These are phyloP conservation scores for Tanytarsus gracilentus DNA, from an alignment of 2,888 invertebrate genomes.

Conservation along the genomic window DNA sequence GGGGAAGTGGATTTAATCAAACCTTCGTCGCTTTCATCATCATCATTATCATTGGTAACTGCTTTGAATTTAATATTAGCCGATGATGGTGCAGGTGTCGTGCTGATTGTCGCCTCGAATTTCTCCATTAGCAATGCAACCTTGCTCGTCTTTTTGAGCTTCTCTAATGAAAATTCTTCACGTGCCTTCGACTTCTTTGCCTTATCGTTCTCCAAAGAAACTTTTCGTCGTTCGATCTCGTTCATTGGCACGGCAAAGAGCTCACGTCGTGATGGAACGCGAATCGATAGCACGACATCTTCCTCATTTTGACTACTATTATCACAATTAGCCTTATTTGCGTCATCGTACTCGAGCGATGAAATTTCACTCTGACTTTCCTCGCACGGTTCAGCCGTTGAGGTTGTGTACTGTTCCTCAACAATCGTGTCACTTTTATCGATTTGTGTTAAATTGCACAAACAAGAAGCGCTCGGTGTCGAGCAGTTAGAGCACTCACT, in stretches of 20 bases:
- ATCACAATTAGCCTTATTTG: not conserved
- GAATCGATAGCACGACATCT: not conserved
- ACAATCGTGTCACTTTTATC: slow-evolving; percentile 27
- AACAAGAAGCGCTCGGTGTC: slow-evolving; percentile 33
- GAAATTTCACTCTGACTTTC: slow-evolving; percentile 18
- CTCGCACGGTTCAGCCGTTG: not conserved
- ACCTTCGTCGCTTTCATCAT: too few relatives aligned
- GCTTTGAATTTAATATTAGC: not conserved
- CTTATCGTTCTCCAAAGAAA: slow-evolving; percentile 13
- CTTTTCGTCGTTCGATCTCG: slow-evolving; percentile 17
- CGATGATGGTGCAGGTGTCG: not conserved
- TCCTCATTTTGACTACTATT: not conserved
- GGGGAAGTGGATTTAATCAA: not conserved
- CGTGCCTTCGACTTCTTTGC: not conserved
- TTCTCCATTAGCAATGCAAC: slow-evolving; percentile 41
- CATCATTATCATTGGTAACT: slow-evolving; percentile 16
- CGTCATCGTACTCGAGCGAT: slow-evolving; percentile 20
- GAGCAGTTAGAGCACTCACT: slow-evolving; percentile 46
- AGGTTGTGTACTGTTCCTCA: slow-evolving; percentile 28
- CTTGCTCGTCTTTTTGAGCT: slow-evolving; percentile 33
- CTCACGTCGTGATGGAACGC: not conserved
- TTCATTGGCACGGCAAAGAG: not conserved
- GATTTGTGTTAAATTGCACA: slow-evolving; percentile 23
- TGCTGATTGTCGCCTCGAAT: slow-evolving; percentile 32
- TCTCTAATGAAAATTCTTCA: slow-evolving; percentile 18